Base-by-base conservation (phyloP, 2,797 vertebrate species). In the Gadopsis marmoratus region DNA sequence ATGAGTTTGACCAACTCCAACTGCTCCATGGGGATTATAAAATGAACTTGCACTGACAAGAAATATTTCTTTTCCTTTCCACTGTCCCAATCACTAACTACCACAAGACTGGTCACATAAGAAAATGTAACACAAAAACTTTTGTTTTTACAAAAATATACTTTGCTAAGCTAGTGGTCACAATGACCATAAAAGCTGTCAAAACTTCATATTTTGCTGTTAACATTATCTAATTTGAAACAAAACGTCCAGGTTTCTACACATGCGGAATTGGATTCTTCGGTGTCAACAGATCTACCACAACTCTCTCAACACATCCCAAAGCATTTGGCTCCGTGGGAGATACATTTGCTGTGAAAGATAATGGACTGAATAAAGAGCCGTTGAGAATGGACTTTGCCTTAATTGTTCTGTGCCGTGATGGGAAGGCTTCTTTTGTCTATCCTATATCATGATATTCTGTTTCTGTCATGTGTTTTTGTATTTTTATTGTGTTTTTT, bases 291-390 rank as follows among this genome's bases (percentile, higher is more conserved):
- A 82, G 47, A 78, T 66, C 14, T 45, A 63, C 37, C 14, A 55
- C 72, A 47, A 67, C 63, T 82, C 75, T 85, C 62, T 80, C 65
- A 47, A 74, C 54, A 74, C 35, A 60, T 58, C 53, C 58, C 39
- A 56, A 41, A 81, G 56, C 47, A 60, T 83, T 80, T 71, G 12
- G 48, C 71, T 83, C 48, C 12, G 61, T 62, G 79, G 74, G 74
- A 87, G 74, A 81, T 76, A 48, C 33, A 80, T 71, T 92, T 93
- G 90, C 93, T 95, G 93, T 94, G 91, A 95, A 95, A 88, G 68
- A 90, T 72, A 82, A 85, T 74, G 86, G 81, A 86, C 83, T 78
- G 26, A 79, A 86, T 64, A 72, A 89, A 91, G 70, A 89, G 86
- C 84, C 82, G 74, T 58, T 77, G 47, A 77, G 71, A 79, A 81